phyloP scores from a whole-genome alignment of 2,888 invertebrate species.

The Deilephila porcellus region DNA sequence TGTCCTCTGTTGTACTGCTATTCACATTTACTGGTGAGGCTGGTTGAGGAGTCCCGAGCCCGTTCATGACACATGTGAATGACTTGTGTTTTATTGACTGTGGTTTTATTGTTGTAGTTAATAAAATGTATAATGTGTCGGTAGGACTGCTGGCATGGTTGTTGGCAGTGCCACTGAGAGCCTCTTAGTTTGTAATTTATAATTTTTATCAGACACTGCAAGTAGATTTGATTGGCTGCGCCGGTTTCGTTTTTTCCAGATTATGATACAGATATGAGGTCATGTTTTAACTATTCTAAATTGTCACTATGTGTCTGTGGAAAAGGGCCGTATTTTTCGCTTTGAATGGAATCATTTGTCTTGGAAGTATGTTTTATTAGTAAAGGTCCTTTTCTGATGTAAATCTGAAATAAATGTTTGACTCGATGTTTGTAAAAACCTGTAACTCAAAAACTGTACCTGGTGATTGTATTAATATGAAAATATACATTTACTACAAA shows the following conservation, averaged over 20 bases:
- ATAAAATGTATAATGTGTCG: conserved; percentile 70
- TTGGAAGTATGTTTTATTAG: conserved; percentile 59
- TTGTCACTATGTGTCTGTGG: conserved; percentile 33
- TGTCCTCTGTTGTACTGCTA: conserved; percentile 48
- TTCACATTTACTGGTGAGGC: conserved; percentile 44
- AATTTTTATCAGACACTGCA: conserved; percentile 28
- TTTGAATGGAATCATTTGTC: conserved; percentile 60
- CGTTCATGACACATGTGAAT: conserved; percentile 35
- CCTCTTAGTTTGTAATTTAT: conserved; percentile 33
- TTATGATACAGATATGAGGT: conserved; percentile 47
- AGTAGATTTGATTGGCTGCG: conserved; percentile 21
- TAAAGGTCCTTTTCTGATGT: conserved; percentile 62
- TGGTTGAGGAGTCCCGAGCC: neutral
- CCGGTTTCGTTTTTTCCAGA: conserved; percentile 44
- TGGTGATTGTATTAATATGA: conserved; percentile 82
- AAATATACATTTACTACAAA: conserved; percentile 85
- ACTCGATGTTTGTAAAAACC: conserved; percentile 76
- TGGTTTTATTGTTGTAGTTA: conserved; percentile 64
- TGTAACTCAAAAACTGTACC: conserved; percentile 82
- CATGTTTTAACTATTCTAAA: conserved; percentile 47
- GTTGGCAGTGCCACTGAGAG: conserved; percentile 54
- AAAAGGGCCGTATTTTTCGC: conserved; percentile 62
- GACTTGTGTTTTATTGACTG: conserved; percentile 43
- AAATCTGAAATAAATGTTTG: conserved; percentile 65
- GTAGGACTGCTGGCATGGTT: conserved; percentile 70